These are phyloP conservation scores for Nemoura dubitans DNA, from an alignment of 2,888 invertebrate species.

Conservation along the genomic window DNA sequence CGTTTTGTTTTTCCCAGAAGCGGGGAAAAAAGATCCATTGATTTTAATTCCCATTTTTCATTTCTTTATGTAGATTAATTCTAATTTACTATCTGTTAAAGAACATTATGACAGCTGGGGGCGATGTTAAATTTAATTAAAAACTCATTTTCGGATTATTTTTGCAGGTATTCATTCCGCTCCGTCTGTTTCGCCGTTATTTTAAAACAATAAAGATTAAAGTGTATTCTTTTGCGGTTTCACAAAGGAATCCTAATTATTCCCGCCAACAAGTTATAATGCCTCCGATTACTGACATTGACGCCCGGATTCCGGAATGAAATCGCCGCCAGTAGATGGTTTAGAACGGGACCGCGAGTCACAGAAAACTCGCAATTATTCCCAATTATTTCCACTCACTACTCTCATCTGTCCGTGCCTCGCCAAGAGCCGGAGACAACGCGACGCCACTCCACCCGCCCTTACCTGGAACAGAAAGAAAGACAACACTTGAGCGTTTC, in stretches of 20 bases:
- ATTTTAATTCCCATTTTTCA: slow-evolving; percentile 7
- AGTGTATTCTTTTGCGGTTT: not conserved
- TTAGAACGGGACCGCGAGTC: no score
- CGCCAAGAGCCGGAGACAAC: not conserved
- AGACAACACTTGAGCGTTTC: slow-evolving; percentile 5
- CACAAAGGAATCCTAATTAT: not conserved
- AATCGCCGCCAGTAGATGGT: no score
- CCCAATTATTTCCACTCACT: not conserved
- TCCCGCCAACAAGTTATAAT: not conserved
- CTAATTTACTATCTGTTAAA: slow-evolving; percentile 5
- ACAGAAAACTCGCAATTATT: not conserved
- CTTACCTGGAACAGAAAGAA: slow-evolving; percentile 25
- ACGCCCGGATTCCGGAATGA: no score
- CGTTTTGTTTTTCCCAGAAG: not conserved
- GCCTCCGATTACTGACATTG: no score
- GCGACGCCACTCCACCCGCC: not conserved
- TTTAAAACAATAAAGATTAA: not conserved
- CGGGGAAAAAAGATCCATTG: not conserved
- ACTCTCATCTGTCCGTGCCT: not conserved
- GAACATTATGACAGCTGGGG: not conserved
- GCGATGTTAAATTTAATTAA: slow-evolving; percentile 7
- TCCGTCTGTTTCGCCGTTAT: not conserved
- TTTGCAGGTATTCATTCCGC: not conserved
- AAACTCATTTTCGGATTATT: slow-evolving; percentile 2
- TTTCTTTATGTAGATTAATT: slow-evolving; percentile 12